phyloP scores from a whole-genome alignment of 1,140 invertebrate species.

The Dufourea novaeangliae region DNA sequence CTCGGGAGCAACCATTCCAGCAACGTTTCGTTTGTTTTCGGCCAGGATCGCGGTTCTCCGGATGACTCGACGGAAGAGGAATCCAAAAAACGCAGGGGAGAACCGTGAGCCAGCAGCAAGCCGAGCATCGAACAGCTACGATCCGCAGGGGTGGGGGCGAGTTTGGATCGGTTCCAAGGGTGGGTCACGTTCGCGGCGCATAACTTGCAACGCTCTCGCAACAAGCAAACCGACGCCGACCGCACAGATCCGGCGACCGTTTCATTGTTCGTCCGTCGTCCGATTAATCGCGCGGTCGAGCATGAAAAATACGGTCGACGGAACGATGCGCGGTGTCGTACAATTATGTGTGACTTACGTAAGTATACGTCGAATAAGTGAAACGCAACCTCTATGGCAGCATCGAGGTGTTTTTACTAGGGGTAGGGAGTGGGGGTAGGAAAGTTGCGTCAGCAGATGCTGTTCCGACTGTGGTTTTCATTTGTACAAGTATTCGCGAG shows the following conservation, averaged over 20 bases:
- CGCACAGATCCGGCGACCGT: slow-evolving; percentile 61
- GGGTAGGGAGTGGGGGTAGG: too few species aligned
- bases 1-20: too few species aligned
- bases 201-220: slow-evolving; percentile 46
- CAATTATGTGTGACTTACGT: too few species aligned
- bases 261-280: slow-evolving; percentile 61
- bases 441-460: too few species aligned
- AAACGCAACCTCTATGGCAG: too few species aligned
- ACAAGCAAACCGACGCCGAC: slow-evolving; percentile 23
- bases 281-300: slow-evolving; percentile 66
- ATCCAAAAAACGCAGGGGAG: background rate
- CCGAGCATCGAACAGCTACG: slow-evolving; percentile 68
- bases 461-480: too few species aligned
- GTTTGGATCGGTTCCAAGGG: slow-evolving; percentile 69
- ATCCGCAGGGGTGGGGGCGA: too few species aligned
- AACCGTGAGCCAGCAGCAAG: background rate
- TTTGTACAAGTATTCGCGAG: too few species aligned
- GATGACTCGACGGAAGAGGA: background rate
- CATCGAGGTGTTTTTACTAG: too few species aligned
- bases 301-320: slow-evolving; percentile 68
- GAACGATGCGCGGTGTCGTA: slow-evolving; percentile 63
- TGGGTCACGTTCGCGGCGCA: slow-evolving; percentile 10
- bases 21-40: too few species aligned
- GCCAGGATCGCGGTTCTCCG: background rate
- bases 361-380: too few species aligned